These are phyloP conservation scores for Epinotia bilunana DNA, from an alignment of 2,888 invertebrate genomes.

Conservation along the genomic window DNA sequence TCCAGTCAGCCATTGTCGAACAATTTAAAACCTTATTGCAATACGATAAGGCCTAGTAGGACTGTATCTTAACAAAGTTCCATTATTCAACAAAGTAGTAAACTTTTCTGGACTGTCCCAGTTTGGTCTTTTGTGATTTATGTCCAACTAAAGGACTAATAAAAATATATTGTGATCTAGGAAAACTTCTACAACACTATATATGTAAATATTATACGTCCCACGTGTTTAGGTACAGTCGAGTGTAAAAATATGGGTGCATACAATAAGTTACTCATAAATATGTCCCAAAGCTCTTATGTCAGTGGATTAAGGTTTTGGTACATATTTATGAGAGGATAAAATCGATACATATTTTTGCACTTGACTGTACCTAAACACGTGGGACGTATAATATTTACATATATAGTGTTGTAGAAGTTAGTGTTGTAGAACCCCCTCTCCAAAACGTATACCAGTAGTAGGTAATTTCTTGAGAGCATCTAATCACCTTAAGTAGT, in stretches of 20 bases:
- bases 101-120: slow-evolving; percentile 1
- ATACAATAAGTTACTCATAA: too few species aligned
- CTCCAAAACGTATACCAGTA: neutral
- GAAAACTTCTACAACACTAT: neutral
- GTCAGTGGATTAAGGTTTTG: too few species aligned
- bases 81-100: slow-evolving; percentile 3
- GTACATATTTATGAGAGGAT: too few species aligned
- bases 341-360: too few species aligned
- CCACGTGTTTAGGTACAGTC: neutral
- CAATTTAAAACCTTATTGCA: neutral
- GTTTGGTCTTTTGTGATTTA: slow-evolving; percentile 1
- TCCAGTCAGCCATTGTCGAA: neutral
- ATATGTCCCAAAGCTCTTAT: too few species aligned
- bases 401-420: too few species aligned
- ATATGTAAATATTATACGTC: neutral
- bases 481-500: too few species aligned
- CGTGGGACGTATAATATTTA: too few species aligned
- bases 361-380: too few species aligned
- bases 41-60: neutral
- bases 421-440: too few species aligned
- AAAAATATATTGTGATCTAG: neutral
- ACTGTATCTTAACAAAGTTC: neutral
- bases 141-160: neutral
- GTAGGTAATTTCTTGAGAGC: neutral
- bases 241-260: too few species aligned